Base-by-base conservation (phyloP, 2,888 invertebrate genomes). In the Chymomyza fuscimana region DNA sequence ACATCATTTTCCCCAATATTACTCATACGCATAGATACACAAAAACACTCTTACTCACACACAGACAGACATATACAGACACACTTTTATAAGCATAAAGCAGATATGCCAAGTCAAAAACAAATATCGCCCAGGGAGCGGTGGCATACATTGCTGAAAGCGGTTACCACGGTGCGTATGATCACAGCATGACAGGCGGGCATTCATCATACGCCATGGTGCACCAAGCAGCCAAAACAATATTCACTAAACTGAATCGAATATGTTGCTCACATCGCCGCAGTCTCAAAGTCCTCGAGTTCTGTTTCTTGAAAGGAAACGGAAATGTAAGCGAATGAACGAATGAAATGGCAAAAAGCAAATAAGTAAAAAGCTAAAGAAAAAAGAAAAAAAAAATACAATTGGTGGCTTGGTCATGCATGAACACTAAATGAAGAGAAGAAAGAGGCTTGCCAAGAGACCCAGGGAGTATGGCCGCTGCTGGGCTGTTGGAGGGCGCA, bases 51-150 rank as follows among this genome's bases (percentile, higher is more conserved):
- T 3, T 25, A 46, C 4, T 12, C 6, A 46, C 40, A 46, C 6
- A 4, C 2, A 32, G 5, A 32, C 32, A 25, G 2, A 4, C 16
- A 46, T 4, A 12, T 1, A 46, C 12, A 46, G 12, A 0, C 10
- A 32, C 32, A 32, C 32, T 32, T 32, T 2, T 32, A 32, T 32
- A 32, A 32, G 32, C 32, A 32, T 7, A 32, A 32, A 32, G 32
- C 78, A 78, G 77, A 83, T 84, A 81, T 86, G 86, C 81, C 81
- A 83, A 79, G 77, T 52, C 69, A 70, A 79, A 86, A 77, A 73
- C 73, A 81, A 82, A 82, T 86, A 82, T 72, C 70, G 70, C 46
- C 69, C 54, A 22, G 75, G 75, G 76, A 75, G 63, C 76, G 62
- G 66, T 52, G n/a, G 52, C 52, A 56, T 54, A 64, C 58, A 46